A percentile compares a stretch with the other conserved stretches of the same genome.
phyloP scores from a whole-genome alignment of 2,113 vertebrate species.

The Dunckerocampus dactyliophorus region DNA sequence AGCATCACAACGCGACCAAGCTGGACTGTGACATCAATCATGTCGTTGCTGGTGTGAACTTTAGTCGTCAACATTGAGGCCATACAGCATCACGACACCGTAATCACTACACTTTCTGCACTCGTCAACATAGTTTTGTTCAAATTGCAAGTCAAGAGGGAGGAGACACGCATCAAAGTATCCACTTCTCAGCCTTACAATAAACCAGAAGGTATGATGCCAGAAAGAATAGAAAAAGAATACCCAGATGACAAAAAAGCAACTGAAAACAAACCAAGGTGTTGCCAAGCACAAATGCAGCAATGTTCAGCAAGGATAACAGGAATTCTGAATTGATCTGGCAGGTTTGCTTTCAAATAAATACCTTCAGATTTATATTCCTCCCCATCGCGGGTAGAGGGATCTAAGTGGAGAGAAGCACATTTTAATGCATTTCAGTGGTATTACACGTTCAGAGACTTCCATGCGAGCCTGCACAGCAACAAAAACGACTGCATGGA shows the following conservation, averaged over 20 bases:
- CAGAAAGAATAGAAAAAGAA: not conserved
- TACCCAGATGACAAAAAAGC: constrained; percentile 16
- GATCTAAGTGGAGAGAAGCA: constrained; percentile 73
- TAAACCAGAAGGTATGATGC: not conserved
- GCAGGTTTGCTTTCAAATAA: constrained; percentile 54
- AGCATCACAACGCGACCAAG: no score
- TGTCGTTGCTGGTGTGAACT: no score
- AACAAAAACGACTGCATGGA: no score
- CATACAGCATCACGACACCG: no score
- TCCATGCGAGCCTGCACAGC: constrained; percentile 28
- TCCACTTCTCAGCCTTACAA: not conserved
- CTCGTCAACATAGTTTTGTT: no score
- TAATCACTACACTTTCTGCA: no score
- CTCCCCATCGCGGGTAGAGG: constrained; percentile 70
- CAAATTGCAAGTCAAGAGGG: no score
- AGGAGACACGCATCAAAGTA: no score
- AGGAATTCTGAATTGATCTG: constrained; percentile 26
- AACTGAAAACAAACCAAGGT: constrained; percentile 33
- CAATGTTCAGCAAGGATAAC: constrained; percentile 20
- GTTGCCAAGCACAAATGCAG: constrained; percentile 32
- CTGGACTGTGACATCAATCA: no score
- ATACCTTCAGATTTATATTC: constrained; percentile 78
- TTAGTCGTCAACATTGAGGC: no score
- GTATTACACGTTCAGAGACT: constrained; percentile 25
- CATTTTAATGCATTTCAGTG: constrained; percentile 62